Conservation (phyloP, 2,113 vertebrate genomes). For the Donacobius atricapilla region DNA sequence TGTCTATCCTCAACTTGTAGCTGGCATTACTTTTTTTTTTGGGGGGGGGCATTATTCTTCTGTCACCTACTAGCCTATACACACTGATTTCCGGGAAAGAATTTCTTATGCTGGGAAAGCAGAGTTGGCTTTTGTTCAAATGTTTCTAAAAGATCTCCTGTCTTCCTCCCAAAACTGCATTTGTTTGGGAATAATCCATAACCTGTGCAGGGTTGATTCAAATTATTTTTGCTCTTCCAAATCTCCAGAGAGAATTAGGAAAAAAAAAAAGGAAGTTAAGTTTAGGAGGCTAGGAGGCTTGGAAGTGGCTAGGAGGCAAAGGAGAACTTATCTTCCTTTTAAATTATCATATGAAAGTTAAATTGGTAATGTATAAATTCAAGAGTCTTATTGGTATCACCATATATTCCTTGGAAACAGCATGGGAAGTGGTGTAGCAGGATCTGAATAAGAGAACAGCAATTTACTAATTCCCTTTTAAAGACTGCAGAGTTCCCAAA, state of each 20-base stretch:
- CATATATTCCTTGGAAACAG: slow-evolving; percentile 1
- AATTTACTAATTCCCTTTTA: slow-evolving; percentile 48
- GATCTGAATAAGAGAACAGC: background rate
- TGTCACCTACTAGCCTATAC: background rate
- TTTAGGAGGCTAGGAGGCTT: background rate
- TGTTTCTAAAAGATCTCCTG: background rate
- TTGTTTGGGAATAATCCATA: background rate
- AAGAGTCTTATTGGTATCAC: background rate
- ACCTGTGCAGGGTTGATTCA: background rate
- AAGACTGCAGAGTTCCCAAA: slow-evolving; percentile 9
- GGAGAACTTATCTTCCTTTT: background rate
- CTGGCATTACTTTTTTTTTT: background rate
- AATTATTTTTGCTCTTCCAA: background rate
- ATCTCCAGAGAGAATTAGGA: background rate
- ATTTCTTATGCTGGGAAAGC: background rate
- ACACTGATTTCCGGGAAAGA: background rate
- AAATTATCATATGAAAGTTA: background rate
- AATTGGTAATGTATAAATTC: background rate
- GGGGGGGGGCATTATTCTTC: background rate
- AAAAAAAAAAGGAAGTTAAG: background rate
- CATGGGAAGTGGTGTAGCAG: background rate
- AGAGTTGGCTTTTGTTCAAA: background rate
- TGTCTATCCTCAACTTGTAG: background rate
- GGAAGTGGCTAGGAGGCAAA: background rate
- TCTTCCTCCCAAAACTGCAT: background rate